A percentile compares a stretch with the other conserved stretches of the same genome.
Evolutionary conservation across 2,113 vertebrate species (phyloP).

Genomic region (Meles meles): DNA sequence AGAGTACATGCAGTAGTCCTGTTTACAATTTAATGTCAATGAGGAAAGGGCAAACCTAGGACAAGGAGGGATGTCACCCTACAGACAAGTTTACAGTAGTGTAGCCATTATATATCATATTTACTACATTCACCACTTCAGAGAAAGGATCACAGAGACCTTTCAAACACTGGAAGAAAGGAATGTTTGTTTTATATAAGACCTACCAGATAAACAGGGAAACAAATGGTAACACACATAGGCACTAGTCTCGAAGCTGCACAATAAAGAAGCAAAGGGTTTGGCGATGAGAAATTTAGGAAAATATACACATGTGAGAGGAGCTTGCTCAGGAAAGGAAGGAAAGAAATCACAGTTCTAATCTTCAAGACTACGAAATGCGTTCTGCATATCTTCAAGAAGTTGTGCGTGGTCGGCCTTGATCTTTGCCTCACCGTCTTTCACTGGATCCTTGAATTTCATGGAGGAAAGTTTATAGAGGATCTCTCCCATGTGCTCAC

Average conservation of each 20-base stretch:
- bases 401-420: conserved; percentile 95
- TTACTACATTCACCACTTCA: conserved; percentile 71
- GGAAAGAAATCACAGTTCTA: conserved; percentile 74
- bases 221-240: conserved; percentile 75
- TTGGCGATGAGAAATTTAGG: conserved; percentile 80
- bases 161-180: conserved; percentile 77
- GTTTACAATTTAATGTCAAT: conserved; percentile 18
- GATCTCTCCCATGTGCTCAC: conserved; percentile 95
- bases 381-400: conserved; percentile 97
- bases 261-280: conserved; percentile 79
- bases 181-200: conserved; percentile 81
- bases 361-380: conserved; percentile 97
- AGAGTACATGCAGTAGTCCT: conserved; percentile 41
- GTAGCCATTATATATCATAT: conserved; percentile 65
- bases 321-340: conserved; percentile 66
- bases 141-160: conserved; percentile 61
- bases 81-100: conserved; percentile 74
- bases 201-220: conserved; percentile 75
- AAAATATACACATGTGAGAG: conserved; percentile 61
- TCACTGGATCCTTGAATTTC: conserved; percentile 99
- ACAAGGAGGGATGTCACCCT: conserved; percentile 52
- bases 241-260: conserved; percentile 79
- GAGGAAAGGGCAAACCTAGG: conserved; percentile 59
- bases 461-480: conserved; percentile 96
- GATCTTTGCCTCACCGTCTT: conserved; percentile 96